Base-by-base conservation (phyloP, 1,140 invertebrate species). In the Pteromalus puparum region DNA sequence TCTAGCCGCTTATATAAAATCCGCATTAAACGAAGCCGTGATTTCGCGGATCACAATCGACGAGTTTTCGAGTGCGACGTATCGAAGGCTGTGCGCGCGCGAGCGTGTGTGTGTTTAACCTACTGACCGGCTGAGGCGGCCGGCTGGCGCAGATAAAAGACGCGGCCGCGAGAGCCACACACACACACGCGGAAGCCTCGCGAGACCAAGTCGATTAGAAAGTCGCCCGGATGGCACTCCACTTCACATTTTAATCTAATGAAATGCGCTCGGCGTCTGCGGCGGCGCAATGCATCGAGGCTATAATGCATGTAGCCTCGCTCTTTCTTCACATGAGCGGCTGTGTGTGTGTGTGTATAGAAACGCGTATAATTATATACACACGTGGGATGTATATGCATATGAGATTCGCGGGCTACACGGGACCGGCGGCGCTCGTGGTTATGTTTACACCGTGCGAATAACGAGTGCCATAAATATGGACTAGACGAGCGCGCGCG, bases 101-200 rank as follows among this genome's bases (percentile, higher is more conserved):
- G 24, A 53, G 5, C 7, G 12, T 61, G 53, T 61, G 53, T 61
- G 21, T 61, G 88, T 86, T 91, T 93, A 92, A 92, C 91, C 92
- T 90, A 92, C 90, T 92, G 92, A 93, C 91, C 91, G 89, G 91
- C 90, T 91, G 83, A 87, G 81, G 87, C 86, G 86, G 72, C 74
- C 65, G 65, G 18, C 74, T n/a, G 79, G 70, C 10, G 26, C 18
- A 61, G 81, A 82, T 82, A 82, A 82, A 82, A 82, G 72, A 53
- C 68, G 30, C 42, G 42, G 65, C 34, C 70, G 70, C 79, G 79
- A 13, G 28, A 73, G 10, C 26, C n/a, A 38, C 26, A 21, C 30
- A 65, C 48, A 12, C 30, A 12, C 18, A 2, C 7, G 26, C 2
- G 12, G 1, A 61, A 5, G 42, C 67, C 67, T 61, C 53, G 75